phyloP scores from a whole-genome alignment of 2,888 invertebrate genomes.

The Trichopoda pennipes region DNA sequence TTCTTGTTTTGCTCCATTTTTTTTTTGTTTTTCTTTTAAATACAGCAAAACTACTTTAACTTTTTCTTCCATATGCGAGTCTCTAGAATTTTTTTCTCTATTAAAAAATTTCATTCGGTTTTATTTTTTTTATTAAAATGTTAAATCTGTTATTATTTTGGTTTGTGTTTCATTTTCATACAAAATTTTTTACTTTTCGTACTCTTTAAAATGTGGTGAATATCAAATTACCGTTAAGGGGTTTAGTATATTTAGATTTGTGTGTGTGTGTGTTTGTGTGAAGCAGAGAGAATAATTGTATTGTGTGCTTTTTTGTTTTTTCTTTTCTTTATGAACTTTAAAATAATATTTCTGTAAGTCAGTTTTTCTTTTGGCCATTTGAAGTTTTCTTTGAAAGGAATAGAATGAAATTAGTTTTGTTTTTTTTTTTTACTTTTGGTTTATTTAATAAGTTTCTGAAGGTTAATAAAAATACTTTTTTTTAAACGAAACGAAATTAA shows the following conservation, averaged over 20 bases:
- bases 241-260: background rate
- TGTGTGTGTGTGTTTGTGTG: slow-evolving; percentile 2
- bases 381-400: background rate
- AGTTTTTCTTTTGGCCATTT: background rate
- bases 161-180: slow-evolving; percentile 15
- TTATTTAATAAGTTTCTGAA: too few species aligned
- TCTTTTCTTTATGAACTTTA: background rate
- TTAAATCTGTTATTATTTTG: slow-evolving; percentile 48
- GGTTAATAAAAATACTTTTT: too few species aligned
- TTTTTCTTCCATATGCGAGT: slow-evolving; percentile 30
- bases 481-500: too few species aligned
- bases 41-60: slow-evolving; percentile 44
- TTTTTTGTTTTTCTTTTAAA: slow-evolving; percentile 4
- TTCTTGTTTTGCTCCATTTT: slow-evolving; percentile 54
- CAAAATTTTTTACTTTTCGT: slow-evolving; percentile 8
- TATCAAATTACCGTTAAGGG: slow-evolving; percentile 64
- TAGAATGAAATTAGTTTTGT: too few species aligned
- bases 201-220: slow-evolving; percentile 65
- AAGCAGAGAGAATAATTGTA: background rate
- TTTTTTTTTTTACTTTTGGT: too few species aligned
- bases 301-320: background rate
- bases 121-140: slow-evolving; percentile 39
- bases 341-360: background rate
- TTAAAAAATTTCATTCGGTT: slow-evolving; percentile 27
- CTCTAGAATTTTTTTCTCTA: slow-evolving; percentile 11